Percentiles rank a stretch among this genome's conserved stretches.
Evolutionary conservation across 2,113 vertebrate genomes (phyloP).

Genomic region (Piliocolobus tephrosceles): DNA sequence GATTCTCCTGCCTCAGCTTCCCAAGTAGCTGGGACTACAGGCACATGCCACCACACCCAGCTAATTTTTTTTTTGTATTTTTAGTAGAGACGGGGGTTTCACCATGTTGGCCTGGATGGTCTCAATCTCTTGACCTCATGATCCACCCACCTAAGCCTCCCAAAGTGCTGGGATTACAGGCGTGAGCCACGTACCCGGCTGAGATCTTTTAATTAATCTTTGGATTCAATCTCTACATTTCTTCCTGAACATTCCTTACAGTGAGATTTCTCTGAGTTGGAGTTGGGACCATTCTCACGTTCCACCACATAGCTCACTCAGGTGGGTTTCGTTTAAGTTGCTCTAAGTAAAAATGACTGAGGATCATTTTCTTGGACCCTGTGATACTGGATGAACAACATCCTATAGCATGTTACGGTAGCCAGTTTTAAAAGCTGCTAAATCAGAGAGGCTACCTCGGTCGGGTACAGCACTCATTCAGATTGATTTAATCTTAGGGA

Average conservation of each 20-base stretch:
- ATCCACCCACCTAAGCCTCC: too few species aligned
- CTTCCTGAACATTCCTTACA: not conserved
- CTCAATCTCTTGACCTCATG: too few species aligned
- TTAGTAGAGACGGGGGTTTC: too few species aligned
- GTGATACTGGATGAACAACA: not conserved
- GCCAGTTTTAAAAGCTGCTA: not conserved
- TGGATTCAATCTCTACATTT: not conserved
- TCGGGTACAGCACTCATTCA: not conserved
- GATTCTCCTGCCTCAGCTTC: too few species aligned
- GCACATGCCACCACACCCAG: too few species aligned
- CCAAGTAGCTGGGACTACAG: too few species aligned
- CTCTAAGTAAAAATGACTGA: not conserved
- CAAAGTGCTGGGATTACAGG: too few species aligned
- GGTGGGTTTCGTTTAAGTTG: not conserved
- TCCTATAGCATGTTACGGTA: not conserved
- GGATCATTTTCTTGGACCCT: not conserved
- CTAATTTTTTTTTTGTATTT: too few species aligned
- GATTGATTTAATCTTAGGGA: not conserved
- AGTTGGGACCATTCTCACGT: not conserved
- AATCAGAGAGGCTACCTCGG: not conserved
- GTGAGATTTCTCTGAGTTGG: not conserved
- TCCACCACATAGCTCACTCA: not conserved
- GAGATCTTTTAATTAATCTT: not conserved
- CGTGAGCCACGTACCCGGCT: too few species aligned
- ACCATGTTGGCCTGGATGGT: too few species aligned